A percentile compares a stretch with the other conserved stretches of the same genome.
phyloP scores from a whole-genome alignment of 1,140 invertebrate genomes.

The Listronotus oregonensis region DNA sequence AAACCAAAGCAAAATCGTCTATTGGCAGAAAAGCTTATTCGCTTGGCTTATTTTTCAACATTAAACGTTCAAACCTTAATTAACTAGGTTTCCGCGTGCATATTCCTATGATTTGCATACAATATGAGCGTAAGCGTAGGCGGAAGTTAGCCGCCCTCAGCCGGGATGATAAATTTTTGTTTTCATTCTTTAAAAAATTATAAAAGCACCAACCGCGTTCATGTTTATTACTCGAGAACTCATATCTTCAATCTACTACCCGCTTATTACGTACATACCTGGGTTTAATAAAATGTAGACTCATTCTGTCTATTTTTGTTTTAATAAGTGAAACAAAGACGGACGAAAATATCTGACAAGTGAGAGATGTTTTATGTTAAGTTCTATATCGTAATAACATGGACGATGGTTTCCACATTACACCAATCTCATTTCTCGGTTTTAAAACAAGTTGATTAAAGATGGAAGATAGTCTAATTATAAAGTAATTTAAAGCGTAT shows the following conservation, averaged over 20 bases:
- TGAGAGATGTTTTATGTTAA: constrained; percentile 15
- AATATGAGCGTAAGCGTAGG: constrained; percentile 33
- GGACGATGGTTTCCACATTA: constrained; percentile 27
- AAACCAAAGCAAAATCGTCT: too few relatives aligned
- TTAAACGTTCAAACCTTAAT: constrained; percentile 9
- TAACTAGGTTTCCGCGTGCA: constrained; percentile 17
- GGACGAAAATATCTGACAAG: neutral
- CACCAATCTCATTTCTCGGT: constrained; percentile 22
- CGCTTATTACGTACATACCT: constrained; percentile 26
- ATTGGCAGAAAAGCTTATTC: too few relatives aligned
- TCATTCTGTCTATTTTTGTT: neutral
- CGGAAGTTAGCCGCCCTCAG: constrained; percentile 30
- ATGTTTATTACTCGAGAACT: constrained; percentile 20
- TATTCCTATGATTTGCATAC: constrained; percentile 34
- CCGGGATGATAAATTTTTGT: constrained; percentile 33
- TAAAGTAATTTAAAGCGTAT: constrained; percentile 15
- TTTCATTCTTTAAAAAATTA: constrained; percentile 30
- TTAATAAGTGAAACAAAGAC: neutral
- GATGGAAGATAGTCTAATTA: constrained; percentile 26
- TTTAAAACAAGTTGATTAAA: constrained; percentile 13
- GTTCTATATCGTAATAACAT: constrained; percentile 21
- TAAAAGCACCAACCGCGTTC: constrained; percentile 29
- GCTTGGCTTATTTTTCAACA: neutral
- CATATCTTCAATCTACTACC: constrained; percentile 22
- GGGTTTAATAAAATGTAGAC: constrained; percentile 1